These are phyloP conservation scores for Drosophila fungiperda DNA, from an alignment of 2,888 invertebrate species.

Conservation along the genomic window DNA sequence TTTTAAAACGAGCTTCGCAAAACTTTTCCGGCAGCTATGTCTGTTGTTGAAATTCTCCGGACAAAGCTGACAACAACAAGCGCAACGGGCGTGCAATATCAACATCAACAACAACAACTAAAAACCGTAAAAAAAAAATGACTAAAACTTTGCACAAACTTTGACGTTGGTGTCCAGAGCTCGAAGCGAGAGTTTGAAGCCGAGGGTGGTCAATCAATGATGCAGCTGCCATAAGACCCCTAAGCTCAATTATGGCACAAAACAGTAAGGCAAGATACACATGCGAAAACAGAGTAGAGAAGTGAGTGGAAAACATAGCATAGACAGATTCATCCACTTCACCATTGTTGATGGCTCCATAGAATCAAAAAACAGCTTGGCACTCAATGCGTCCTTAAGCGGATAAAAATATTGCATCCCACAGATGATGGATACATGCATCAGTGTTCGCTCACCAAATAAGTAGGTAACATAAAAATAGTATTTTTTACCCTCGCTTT, in stretches of 20 bases:
- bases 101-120: constrained; percentile 15
- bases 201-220: constrained; percentile 64
- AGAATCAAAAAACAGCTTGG: constrained; percentile 13
- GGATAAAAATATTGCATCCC: constrained; percentile 5
- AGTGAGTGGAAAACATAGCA: constrained; percentile 3
- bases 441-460: constrained; percentile 1
- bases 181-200: neutral
- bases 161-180: constrained; percentile 39
- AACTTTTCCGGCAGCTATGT: constrained; percentile 63
- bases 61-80: constrained; percentile 42
- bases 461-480: constrained; percentile 55
- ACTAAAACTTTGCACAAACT: constrained; percentile 44
- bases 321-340: constrained; percentile 33
- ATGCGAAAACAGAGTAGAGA: constrained; percentile 5
- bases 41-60: constrained; percentile 65
- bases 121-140: constrained; percentile 9
- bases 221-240: constrained; percentile 75
- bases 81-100: constrained; percentile 36
- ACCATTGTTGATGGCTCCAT: constrained; percentile 49
- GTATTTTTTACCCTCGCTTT: neutral
- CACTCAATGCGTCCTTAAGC: constrained; percentile 10
- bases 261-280: constrained; percentile 2
- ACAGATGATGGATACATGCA: neutral
- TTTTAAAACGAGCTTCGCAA: constrained; percentile 68
- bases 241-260: constrained; percentile 70